Base-by-base conservation (phyloP, 2,797 vertebrate species). In the Crotalus adamanteus region DNA sequence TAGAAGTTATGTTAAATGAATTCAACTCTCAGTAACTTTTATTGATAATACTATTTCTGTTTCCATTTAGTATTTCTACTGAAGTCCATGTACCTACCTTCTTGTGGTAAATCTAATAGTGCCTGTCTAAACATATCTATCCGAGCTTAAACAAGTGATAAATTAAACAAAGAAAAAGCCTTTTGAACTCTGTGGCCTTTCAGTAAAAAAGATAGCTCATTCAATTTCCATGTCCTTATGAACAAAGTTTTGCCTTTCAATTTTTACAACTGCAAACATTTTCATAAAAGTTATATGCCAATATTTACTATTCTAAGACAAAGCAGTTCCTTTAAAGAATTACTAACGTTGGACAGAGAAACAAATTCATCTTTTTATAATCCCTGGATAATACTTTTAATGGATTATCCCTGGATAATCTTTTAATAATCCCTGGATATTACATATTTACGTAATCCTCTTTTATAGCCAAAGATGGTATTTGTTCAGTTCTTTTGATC, bases 131-230 rank as follows among this genome's bases (percentile, higher is more conserved):
- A 93, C 3, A n/a, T 37, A 4, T 57, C 60, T 90, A 65, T 47
- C 88, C 94, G 87, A 94, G 91, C 4, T 95, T 11, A 93, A 95
- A 83, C 61, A 92, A 92, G 4, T 31, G 1, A 18, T 59, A 93
- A 25, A 22, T 57, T 93, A 88, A 94, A 92, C 1, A 93, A 94
- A 94, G 55, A 12, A 96, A 93, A 93, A 95, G 56, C 6, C 28
- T 55, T 22, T 31, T 87, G 90, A 96, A 93, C 8, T 92, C 2
- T 55, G 2, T 60, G 60, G 92, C 37, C 31, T 93, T 86, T 93
- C 42, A 90, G 25, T 51, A 91, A 59, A 2, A 0, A 26, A 94
- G 86, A 25, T 18, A 88, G 53, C 91, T 69, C 83, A 0, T 1
- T 25, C 42, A 28, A 85, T 88, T 59, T 31, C 93, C 91, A 88